Evolutionary conservation across 2,888 invertebrate genomes (phyloP).

Genomic region (Hemithea aestivaria): DNA sequence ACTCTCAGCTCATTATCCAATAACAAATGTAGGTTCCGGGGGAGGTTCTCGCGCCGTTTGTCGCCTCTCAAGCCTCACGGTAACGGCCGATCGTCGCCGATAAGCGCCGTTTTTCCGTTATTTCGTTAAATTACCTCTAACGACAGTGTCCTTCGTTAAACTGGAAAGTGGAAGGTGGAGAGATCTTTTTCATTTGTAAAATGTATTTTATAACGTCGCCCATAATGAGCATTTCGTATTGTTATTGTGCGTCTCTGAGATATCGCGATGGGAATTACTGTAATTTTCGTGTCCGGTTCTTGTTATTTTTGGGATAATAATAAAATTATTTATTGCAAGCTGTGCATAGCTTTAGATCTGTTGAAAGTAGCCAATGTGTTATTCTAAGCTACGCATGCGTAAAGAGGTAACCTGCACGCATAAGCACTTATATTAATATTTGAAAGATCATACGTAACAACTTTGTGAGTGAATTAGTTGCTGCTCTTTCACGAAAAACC

Average conservation of each 20-base stretch:
- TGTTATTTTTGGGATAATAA: neutral
- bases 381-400: too few relatives aligned
- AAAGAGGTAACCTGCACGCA: too few relatives aligned
- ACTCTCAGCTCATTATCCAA: constrained; percentile 28
- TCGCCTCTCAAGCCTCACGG: constrained; percentile 9
- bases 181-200: constrained; percentile 65
- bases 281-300: constrained; percentile 20
- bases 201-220: constrained; percentile 44
- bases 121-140: constrained; percentile 69
- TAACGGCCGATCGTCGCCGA: constrained; percentile 62
- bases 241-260: constrained; percentile 45
- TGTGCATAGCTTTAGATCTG: too few relatives aligned
- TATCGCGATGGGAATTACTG: constrained; percentile 30
- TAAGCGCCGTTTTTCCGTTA: constrained; percentile 54
- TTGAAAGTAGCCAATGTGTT: too few relatives aligned
- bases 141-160: constrained; percentile 62
- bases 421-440: too few relatives aligned
- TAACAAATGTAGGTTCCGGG: constrained; percentile 19
- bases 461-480: too few relatives aligned
- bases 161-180: constrained; percentile 64
- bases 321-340: too few relatives aligned
- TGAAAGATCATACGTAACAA: too few relatives aligned
- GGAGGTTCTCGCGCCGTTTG: constrained; percentile 1
- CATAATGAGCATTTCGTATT: constrained; percentile 49
- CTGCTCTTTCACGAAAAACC: too few relatives aligned